Conservation (phyloP, 2,113 vertebrate genomes). For the Plotosus lineatus region DNA sequence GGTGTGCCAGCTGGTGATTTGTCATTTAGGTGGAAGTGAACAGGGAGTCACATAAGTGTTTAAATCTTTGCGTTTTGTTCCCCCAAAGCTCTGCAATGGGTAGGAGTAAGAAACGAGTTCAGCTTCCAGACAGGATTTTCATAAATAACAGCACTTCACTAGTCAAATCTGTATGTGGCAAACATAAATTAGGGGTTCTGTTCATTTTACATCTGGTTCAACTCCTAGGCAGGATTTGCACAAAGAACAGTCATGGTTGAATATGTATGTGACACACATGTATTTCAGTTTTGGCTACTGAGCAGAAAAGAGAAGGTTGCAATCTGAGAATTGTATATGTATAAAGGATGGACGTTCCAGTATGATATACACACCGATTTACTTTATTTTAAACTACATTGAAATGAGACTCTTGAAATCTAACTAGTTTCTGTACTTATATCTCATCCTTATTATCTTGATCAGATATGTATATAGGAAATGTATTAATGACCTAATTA, state of each 20-base stretch:
- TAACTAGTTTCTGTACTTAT: too few relatives aligned
- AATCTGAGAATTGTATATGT: neutral
- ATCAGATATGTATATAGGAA: too few relatives aligned
- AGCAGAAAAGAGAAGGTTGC: neutral
- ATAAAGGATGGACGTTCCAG: too few relatives aligned
- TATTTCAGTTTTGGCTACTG: neutral
- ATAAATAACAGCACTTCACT: neutral
- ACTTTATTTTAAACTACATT: too few relatives aligned
- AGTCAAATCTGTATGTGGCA: slow-evolving; percentile 4
- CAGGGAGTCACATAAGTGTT: neutral
- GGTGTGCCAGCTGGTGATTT: slow-evolving; percentile 3
- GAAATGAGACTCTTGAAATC: too few relatives aligned
- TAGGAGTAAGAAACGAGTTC: neutral
- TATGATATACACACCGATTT: too few relatives aligned
- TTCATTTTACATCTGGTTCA: neutral
- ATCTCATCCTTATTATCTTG: too few relatives aligned
- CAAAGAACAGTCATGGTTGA: neutral
- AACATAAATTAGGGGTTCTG: neutral
- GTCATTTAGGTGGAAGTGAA: neutral
- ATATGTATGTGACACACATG: neutral
- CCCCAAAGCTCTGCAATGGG: neutral
- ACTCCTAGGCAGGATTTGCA: neutral
- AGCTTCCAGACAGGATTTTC: neutral
- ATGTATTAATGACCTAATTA: too few relatives aligned
- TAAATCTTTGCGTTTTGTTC: neutral